A percentile compares a stretch with the other conserved stretches of the same genome.
These are phyloP conservation scores for Bombus waltoni DNA, from an alignment of 1,140 invertebrate species.

Conservation along the genomic window DNA sequence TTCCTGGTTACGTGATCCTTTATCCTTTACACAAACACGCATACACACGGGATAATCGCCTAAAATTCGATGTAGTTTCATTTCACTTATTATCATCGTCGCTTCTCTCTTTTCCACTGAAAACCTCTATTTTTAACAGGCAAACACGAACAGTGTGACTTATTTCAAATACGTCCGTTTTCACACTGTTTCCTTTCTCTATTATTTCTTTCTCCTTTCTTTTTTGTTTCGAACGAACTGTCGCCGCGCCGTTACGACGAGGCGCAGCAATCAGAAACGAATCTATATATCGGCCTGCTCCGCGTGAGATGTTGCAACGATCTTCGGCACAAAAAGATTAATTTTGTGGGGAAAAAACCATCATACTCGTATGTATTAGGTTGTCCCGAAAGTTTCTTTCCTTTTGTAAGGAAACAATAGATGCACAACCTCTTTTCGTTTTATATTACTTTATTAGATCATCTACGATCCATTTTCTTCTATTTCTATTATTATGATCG, in stretches of 20 bases:
- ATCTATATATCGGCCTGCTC: background rate
- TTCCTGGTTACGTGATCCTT: background rate
- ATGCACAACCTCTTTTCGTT: too few relatives aligned
- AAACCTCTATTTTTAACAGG: background rate
- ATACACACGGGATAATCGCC: background rate
- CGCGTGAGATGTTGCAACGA: background rate
- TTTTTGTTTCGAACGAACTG: background rate
- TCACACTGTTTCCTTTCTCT: background rate
- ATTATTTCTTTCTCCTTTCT: too few relatives aligned
- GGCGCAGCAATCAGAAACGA: background rate
- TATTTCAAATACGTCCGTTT: background rate
- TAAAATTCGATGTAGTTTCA: constrained; percentile 34
- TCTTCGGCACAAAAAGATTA: constrained; percentile 5
- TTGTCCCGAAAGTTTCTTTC: too few relatives aligned
- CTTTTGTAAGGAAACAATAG: too few relatives aligned
- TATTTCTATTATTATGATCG: too few relatives aligned
- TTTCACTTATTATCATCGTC: background rate
- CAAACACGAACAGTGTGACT: background rate
- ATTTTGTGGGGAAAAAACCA: constrained; percentile 5
- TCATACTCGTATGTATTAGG: background rate
- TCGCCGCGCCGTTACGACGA: background rate
- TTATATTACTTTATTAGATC: too few relatives aligned
- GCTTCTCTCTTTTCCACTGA: background rate
- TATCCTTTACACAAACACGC: background rate
- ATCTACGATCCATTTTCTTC: too few relatives aligned